Conservation (phyloP, 1,140 invertebrate genomes). For the Trigoniulus corallinus region DNA sequence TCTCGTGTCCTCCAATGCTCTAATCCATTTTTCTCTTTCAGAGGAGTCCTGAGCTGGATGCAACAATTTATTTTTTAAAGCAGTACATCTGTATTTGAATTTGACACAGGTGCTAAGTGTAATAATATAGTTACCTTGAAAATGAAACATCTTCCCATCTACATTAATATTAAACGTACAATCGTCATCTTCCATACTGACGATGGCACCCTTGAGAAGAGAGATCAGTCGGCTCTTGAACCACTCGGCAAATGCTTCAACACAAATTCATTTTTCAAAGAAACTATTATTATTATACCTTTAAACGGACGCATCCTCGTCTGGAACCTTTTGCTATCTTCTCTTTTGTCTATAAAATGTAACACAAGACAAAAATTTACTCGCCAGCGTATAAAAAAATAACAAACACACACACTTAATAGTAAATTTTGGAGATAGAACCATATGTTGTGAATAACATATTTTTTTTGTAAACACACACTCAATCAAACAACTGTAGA, state of each 20-base stretch:
- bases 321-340: slow-evolving; percentile 95
- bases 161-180: slow-evolving; percentile 98
- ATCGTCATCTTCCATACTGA: slow-evolving; percentile 98
- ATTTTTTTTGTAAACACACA: too few relatives aligned
- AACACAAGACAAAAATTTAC: too few relatives aligned
- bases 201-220: slow-evolving; percentile 58
- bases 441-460: too few relatives aligned
- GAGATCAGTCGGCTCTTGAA: not conserved
- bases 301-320: slow-evolving; percentile 81
- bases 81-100: not conserved
- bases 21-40: slow-evolving; percentile 90
- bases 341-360: slow-evolving; percentile 91
- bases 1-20: slow-evolving; percentile 86
- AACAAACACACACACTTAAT: too few relatives aligned
- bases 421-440: too few relatives aligned
- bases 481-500: too few relatives aligned
- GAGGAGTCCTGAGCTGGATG: slow-evolving; percentile 77
- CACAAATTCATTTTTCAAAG: not conserved
- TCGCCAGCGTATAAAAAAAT: too few relatives aligned
- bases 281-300: slow-evolving; percentile 20
- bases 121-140: slow-evolving; percentile 44
- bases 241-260: not conserved
- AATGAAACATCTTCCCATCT: slow-evolving; percentile 97
- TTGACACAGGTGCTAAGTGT: not conserved
- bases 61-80: not conserved